Percentiles rank a stretch among this genome's conserved stretches.
phyloP scores from a whole-genome alignment of 2,797 vertebrate genomes.

The Scomberomorus guttatus region DNA sequence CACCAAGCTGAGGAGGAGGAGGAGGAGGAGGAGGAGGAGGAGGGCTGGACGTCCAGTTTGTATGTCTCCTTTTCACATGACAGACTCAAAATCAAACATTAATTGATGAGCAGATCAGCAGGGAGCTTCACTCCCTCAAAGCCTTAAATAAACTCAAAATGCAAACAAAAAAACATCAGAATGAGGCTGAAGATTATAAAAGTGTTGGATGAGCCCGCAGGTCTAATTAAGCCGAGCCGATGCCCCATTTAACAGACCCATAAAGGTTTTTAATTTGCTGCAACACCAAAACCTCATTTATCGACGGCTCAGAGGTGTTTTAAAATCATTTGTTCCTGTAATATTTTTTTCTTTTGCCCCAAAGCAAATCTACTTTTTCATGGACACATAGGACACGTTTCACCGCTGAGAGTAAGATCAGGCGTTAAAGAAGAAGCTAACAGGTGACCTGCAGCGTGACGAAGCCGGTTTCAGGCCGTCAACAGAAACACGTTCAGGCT shows the following conservation, averaged over 20 bases:
- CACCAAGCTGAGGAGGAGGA: background rate
- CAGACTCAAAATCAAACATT: too few relatives aligned
- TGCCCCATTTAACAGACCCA: slow-evolving; percentile 46
- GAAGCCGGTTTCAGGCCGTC: too few relatives aligned
- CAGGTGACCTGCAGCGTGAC: background rate
- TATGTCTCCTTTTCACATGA: too few relatives aligned
- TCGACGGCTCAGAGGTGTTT: slow-evolving; percentile 40
- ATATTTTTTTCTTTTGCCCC: slow-evolving; percentile 37
- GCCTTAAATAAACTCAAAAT: too few relatives aligned
- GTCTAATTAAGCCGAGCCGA: slow-evolving; percentile 37
- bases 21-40: background rate
- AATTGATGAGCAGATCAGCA: too few relatives aligned
- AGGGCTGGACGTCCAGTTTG: too few relatives aligned
- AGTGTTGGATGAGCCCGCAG: slow-evolving; percentile 24
- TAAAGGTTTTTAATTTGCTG: slow-evolving; percentile 44
- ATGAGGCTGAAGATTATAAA: background rate
- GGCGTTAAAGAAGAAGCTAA: background rate
- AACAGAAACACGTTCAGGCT: too few relatives aligned
- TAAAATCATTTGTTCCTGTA: slow-evolving; percentile 11
- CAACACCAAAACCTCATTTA: slow-evolving; percentile 66
- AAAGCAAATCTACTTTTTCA: slow-evolving; percentile 28
- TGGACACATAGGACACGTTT: too few relatives aligned
- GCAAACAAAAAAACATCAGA: background rate
- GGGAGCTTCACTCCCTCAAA: background rate
- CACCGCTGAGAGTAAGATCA: background rate